Evolutionary conservation across 2,113 vertebrate species (phyloP).

Genomic region (Motacilla tschutschensis): DNA sequence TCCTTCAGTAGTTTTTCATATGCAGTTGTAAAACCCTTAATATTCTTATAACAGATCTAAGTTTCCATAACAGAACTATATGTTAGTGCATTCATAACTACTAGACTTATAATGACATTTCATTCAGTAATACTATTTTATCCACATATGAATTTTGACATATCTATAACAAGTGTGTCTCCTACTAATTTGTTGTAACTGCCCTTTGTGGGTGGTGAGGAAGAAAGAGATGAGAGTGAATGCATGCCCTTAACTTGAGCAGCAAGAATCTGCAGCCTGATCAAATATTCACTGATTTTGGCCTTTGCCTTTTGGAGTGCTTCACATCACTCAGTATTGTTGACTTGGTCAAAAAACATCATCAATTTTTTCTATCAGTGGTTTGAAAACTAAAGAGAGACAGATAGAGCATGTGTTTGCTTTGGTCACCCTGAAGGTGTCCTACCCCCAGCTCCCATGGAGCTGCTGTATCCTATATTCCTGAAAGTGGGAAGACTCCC

Average conservation of each 20-base stretch:
- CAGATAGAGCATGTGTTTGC: neutral
- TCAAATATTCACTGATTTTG: neutral
- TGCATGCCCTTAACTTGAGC: neutral
- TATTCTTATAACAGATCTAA: no score
- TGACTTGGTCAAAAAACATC: neutral
- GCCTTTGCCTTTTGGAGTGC: neutral
- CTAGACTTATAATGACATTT: no score
- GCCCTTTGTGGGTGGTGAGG: neutral
- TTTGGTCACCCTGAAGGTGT: neutral
- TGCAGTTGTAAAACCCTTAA: no score
- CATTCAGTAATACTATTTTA: no score
- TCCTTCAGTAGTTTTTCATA: no score
- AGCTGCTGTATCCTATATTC: neutral
- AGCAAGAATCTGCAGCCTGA: neutral
- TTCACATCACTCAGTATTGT: neutral
- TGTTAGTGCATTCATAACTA: no score
- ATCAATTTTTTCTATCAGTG: neutral
- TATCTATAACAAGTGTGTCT: neutral
- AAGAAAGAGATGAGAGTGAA: neutral
- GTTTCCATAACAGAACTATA: no score
- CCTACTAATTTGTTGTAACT: neutral
- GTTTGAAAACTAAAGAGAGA: neutral
- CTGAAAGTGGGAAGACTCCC: neutral
- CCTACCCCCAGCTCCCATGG: neutral
- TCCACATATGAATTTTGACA: no score